Evolutionary conservation across 2,888 invertebrate species (phyloP).

Genomic region (Rhagonycha fulva): DNA sequence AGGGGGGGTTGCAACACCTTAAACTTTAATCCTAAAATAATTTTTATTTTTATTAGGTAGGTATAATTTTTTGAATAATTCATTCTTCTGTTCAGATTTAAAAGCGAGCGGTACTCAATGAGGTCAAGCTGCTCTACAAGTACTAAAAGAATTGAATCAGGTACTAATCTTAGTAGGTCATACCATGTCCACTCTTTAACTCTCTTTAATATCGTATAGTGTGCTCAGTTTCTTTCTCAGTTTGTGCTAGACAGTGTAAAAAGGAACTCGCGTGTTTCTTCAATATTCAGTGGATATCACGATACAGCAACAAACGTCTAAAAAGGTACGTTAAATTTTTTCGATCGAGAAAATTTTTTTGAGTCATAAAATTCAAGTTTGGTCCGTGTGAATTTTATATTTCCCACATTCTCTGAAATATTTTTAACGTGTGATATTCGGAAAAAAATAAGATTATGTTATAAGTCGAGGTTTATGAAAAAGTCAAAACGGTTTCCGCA

Average conservation of each 20-base stretch:
- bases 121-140: slow-evolving; percentile 1
- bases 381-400: too few relatives aligned
- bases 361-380: too few relatives aligned
- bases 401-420: too few relatives aligned
- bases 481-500: not conserved
- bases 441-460: not conserved
- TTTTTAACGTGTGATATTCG: too few relatives aligned
- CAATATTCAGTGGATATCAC: not conserved
- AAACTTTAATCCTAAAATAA: not conserved
- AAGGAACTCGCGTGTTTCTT: slow-evolving; percentile 5
- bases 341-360: not conserved
- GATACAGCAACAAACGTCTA: not conserved
- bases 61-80: not conserved
- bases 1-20: not conserved
- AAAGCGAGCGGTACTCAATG: slow-evolving; percentile 1
- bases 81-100: not conserved
- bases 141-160: slow-evolving; percentile 17
- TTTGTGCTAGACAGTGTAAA: slow-evolving; percentile 11
- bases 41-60: not conserved
- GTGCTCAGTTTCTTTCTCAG: slow-evolving; percentile 10
- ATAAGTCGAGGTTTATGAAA: not conserved
- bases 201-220: slow-evolving; percentile 25
- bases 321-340: not conserved
- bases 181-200: slow-evolving; percentile 29
- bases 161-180: slow-evolving; percentile 35